Evolutionary conservation across 2,113 vertebrate genomes (phyloP), one percentile per base, ranked within the genome.

Genomic region (Azemiops feae): DNA sequence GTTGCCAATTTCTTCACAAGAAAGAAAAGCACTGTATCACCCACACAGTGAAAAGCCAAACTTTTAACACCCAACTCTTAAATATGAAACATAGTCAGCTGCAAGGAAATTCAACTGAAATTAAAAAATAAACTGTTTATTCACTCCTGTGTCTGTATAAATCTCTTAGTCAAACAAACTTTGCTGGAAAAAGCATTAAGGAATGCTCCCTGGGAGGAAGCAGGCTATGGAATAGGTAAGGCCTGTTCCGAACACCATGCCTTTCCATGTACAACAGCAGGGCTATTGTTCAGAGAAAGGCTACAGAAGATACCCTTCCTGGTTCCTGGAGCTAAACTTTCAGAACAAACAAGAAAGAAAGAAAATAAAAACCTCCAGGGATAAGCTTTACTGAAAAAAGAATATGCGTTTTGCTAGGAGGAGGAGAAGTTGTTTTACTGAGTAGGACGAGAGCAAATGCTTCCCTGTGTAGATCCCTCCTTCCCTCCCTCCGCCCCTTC

Each of bases 161-260:
- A 45, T 86, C 25, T 85, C 69, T 45, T 92, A 54, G 92, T 39
- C 52, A 86, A 43, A 90, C 50, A 52, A 93, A 93, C 53, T 18
- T 85, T 25, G 43, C 54, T 93, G 88, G 22, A 50, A 54, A 54
- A 85, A 85, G 43, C 47, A n/a, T 55, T 25, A 39, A 25, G 88
- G 88, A 93, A 93, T 43, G 88, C 89, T 92, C 69, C 43, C 34
- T 89, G 69, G 88, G 47, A 85, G 18, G 52, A 89, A 92, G 10
- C 87, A 88, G 45, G 22, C 58, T 30, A 5, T 54, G 91, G 60
- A 89, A 92, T 45, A 92, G 87, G 87, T 43, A 55, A 39, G n/a
- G 20, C 18, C 25, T 85, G 54, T 85, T 54, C 43, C 39, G 10
- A 10, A 58, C 2, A 10, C 54, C 69, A 10, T 50, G 39, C 39